Evolutionary conservation across 2,888 invertebrate species (phyloP).

Genomic region (Andrena trimmerana): DNA sequence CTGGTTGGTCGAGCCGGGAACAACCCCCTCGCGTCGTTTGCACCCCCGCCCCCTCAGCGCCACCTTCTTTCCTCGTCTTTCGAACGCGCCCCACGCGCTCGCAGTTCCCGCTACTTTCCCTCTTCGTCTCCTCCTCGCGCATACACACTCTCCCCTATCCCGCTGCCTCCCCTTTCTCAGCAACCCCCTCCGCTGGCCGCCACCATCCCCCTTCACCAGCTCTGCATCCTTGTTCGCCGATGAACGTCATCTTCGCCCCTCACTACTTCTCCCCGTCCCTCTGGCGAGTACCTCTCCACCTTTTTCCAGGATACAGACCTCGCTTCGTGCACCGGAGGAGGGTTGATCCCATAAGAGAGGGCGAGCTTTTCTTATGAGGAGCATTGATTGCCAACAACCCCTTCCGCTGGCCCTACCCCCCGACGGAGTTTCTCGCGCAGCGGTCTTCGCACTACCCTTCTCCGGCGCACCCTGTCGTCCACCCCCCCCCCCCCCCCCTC

Average conservation of each 20-base stretch:
- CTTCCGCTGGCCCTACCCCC: slow-evolving; percentile 62
- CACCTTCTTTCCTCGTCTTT: neutral
- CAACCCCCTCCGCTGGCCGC: slow-evolving; percentile 15
- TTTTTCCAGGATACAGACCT: slow-evolving; percentile 31
- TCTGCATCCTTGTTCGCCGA: slow-evolving; percentile 7
- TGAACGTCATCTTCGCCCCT: slow-evolving; percentile 7
- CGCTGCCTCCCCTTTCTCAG: slow-evolving; percentile 55
- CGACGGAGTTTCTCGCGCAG: slow-evolving; percentile 55
- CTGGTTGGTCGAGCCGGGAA: slow-evolving; percentile 82
- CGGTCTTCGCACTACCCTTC: slow-evolving; percentile 36
- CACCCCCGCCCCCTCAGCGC: slow-evolving; percentile 38
- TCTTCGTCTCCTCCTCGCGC: slow-evolving; percentile 40
- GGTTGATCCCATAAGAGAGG: slow-evolving; percentile 79
- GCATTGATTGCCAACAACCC: slow-evolving; percentile 85
- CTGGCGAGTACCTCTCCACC: slow-evolving; percentile 64
- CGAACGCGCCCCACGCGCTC: slow-evolving; percentile 53
- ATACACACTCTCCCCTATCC: slow-evolving; percentile 31
- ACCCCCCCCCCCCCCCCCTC: slow-evolving; percentile 35
- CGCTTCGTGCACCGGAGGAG: slow-evolving; percentile 63
- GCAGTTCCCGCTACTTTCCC: slow-evolving; percentile 67
- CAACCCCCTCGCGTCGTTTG: slow-evolving; percentile 77
- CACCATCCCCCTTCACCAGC: neutral
- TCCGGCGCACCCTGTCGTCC: slow-evolving; percentile 29
- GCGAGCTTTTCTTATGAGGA: slow-evolving; percentile 83
- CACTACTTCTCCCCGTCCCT: neutral